These are phyloP conservation scores for Tangara arthus DNA, from an alignment of 2,797 vertebrate species.

Conservation along the genomic window DNA sequence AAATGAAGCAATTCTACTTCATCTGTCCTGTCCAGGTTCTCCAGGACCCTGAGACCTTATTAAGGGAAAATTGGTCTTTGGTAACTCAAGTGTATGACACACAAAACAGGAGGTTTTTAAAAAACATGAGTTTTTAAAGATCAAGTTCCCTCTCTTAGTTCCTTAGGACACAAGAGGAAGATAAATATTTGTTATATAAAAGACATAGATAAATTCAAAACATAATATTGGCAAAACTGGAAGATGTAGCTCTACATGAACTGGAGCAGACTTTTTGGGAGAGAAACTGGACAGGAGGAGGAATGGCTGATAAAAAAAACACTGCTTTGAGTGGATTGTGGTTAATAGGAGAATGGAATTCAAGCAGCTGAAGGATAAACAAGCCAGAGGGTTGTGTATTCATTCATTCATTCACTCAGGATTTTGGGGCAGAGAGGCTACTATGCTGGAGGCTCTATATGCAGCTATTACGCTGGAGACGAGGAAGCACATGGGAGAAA, in stretches of 20 bases:
- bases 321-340: neutral
- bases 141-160: neutral
- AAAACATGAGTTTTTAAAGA: neutral
- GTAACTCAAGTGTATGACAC: neutral
- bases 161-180: neutral
- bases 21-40: slow-evolving; percentile 37
- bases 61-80: slow-evolving; percentile 28
- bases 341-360: neutral
- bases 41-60: neutral
- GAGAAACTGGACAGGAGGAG: neutral
- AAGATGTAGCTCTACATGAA: neutral
- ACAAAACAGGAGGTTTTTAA: neutral
- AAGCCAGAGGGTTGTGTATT: neutral
- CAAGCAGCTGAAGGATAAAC: neutral
- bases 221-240: neutral
- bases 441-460: neutral
- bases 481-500: neutral
- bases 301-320: neutral
- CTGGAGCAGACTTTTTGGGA: neutral
- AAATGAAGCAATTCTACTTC: slow-evolving; percentile 60
- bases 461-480: neutral
- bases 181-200: neutral
- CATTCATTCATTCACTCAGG: fast-evolving
- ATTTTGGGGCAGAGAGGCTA: neutral
- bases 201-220: neutral